These are phyloP conservation scores for Phylloscopus trochilus DNA, from an alignment of 2,113 vertebrate genomes.

Conservation along the genomic window DNA sequence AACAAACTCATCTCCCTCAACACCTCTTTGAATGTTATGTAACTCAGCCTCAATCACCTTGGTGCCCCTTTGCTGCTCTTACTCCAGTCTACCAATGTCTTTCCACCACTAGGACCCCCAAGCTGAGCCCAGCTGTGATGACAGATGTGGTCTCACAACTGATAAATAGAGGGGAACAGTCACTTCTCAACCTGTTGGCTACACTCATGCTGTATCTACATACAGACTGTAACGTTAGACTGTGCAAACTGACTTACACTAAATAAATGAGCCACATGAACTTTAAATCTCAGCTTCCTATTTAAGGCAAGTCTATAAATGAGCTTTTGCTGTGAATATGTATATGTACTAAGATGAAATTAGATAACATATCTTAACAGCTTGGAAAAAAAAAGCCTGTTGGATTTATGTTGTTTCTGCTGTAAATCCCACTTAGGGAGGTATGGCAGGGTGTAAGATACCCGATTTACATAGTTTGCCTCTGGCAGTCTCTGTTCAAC, in stretches of 20 bases:
- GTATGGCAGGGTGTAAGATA: background rate
- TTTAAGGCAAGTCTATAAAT: background rate
- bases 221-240: background rate
- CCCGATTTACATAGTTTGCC: background rate
- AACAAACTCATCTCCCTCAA: background rate
- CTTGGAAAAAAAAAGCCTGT: background rate
- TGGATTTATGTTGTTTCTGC: background rate
- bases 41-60: background rate
- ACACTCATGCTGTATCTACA: background rate
- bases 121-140: background rate
- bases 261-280: background rate
- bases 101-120: background rate
- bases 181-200: background rate
- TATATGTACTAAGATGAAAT: background rate
- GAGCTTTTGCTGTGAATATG: background rate
- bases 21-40: background rate
- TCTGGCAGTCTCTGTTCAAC: background rate
- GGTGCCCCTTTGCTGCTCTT: background rate
- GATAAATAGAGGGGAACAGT: background rate
- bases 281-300: background rate
- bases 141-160: background rate
- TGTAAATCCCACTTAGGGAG: background rate
- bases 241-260: background rate
- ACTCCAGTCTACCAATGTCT: background rate
- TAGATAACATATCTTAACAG: background rate